These are phyloP conservation scores for Neopipo cinnamomea DNA, from an alignment of 2,113 vertebrate species.

Conservation along the genomic window DNA sequence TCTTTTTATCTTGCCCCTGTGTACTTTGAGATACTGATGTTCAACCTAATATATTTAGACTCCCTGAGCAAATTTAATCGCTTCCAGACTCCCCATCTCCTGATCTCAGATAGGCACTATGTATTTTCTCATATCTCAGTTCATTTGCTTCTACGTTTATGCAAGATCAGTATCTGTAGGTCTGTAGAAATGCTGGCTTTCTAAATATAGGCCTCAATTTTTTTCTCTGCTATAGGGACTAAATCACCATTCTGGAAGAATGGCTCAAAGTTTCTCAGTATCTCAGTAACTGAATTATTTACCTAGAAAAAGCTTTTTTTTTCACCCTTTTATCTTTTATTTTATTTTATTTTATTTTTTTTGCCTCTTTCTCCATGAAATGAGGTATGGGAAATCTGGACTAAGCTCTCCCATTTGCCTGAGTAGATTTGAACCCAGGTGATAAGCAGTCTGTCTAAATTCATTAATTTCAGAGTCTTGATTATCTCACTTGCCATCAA, in stretches of 20 bases:
- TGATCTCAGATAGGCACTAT: slow-evolving; percentile 34
- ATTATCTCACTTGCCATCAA: slow-evolving; percentile 8
- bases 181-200: slow-evolving; percentile 30
- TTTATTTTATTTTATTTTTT: not conserved
- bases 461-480: slow-evolving; percentile 20
- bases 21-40: slow-evolving; percentile 31
- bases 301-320: not conserved
- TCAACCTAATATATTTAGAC: slow-evolving; percentile 4
- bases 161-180: slow-evolving; percentile 45
- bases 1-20: slow-evolving; percentile 18
- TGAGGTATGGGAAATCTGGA: not conserved
- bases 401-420: not conserved
- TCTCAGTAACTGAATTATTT: not conserved
- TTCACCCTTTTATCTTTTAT: accelerated
- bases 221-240: not conserved
- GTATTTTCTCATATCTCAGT: slow-evolving; percentile 55
- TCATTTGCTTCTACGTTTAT: slow-evolving; percentile 56
- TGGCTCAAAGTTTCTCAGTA: not conserved
- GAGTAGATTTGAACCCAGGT: not conserved
- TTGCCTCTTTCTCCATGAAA: not conserved
- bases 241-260: slow-evolving; percentile 14
- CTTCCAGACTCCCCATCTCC: slow-evolving; percentile 31
- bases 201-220: slow-evolving; percentile 26
- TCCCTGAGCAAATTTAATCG: slow-evolving; percentile 18
- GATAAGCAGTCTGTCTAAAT: slow-evolving; percentile 5